A percentile compares a stretch with the other conserved stretches of the same genome.
phyloP scores from a whole-genome alignment of 2,113 vertebrate species.

The Astatoreochromis straeleni region DNA sequence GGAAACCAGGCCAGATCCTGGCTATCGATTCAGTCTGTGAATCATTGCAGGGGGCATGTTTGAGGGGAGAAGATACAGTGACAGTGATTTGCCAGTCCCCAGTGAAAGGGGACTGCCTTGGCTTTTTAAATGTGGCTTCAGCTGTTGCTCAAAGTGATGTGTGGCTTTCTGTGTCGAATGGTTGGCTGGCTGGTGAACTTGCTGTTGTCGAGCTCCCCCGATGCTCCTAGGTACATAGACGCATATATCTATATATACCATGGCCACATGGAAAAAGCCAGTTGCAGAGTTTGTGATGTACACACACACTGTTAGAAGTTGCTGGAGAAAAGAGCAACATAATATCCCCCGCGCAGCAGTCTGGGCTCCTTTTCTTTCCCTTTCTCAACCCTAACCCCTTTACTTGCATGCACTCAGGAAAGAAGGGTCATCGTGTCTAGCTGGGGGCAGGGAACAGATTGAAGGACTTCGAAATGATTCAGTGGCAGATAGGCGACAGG shows the following conservation, averaged over 20 bases:
- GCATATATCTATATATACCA: neutral
- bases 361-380: neutral
- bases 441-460: conserved; percentile 36
- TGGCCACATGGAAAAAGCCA: neutral
- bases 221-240: neutral
- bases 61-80: neutral
- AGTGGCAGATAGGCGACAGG: neutral
- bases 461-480: conserved; percentile 27
- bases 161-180: neutral
- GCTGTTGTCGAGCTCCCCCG: neutral
- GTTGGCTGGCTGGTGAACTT: neutral
- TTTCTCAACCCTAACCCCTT: neutral
- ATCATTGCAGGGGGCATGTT: neutral
- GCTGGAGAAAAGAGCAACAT: neutral
- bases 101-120: conserved; percentile 3
- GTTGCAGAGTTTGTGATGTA: neutral
- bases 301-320: neutral
- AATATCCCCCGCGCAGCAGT: neutral
- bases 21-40: conserved; percentile 20
- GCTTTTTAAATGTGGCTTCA: conserved; percentile 29
- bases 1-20: neutral
- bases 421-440: conserved; percentile 6
- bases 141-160: conserved; percentile 41
- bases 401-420: conserved; percentile 32
- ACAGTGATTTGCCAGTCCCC: conserved; percentile 21